A percentile compares a stretch with the other conserved stretches of the same genome.
Evolutionary conservation across 1,140 invertebrate species (phyloP).

Genomic region (Hycleus cichorii): DNA sequence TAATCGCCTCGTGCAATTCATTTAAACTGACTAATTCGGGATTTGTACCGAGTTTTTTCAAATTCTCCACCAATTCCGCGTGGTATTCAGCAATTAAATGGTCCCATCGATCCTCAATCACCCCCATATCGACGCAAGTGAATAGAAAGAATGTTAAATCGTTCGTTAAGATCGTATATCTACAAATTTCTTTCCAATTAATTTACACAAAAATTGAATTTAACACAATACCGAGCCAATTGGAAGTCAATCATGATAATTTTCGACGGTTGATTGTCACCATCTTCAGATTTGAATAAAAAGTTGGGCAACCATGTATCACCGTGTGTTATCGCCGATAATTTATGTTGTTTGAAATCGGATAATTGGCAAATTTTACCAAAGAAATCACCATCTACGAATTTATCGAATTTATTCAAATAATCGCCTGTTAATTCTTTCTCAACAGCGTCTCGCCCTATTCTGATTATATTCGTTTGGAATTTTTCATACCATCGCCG

Average conservation of each 20-base stretch:
- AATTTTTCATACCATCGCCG: slow-evolving; percentile 58
- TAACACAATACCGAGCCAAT: slow-evolving; percentile 44
- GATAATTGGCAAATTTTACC: slow-evolving; percentile 28
- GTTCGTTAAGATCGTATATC: slow-evolving; percentile 42
- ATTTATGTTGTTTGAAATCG: slow-evolving; percentile 30
- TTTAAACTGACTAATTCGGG: slow-evolving; percentile 20
- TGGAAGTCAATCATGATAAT: slow-evolving; percentile 65
- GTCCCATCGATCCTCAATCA: slow-evolving; percentile 41
- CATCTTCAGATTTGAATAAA: slow-evolving; percentile 46
- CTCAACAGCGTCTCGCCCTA: slow-evolving; percentile 54
- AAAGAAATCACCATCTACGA: slow-evolving; percentile 42
- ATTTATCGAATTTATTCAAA: slow-evolving; percentile 50
- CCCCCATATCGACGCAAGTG: slow-evolving; percentile 42
- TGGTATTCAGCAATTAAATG: slow-evolving; percentile 44
- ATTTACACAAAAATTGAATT: neutral
- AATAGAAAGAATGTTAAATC: slow-evolving; percentile 51
- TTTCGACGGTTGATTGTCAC: slow-evolving; percentile 39
- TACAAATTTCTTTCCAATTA: slow-evolving; percentile 17
- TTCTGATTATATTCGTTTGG: slow-evolving; percentile 46
- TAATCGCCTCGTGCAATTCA: slow-evolving; percentile 19
- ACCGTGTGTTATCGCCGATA: slow-evolving; percentile 58
- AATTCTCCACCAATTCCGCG: slow-evolving; percentile 33
- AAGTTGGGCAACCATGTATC: slow-evolving; percentile 71
- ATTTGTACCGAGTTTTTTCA: slow-evolving; percentile 30
- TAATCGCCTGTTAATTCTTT: slow-evolving; percentile 53